Conservation (phyloP, 1,140 invertebrate species). For the Diabrotica undecimpunctata region DNA sequence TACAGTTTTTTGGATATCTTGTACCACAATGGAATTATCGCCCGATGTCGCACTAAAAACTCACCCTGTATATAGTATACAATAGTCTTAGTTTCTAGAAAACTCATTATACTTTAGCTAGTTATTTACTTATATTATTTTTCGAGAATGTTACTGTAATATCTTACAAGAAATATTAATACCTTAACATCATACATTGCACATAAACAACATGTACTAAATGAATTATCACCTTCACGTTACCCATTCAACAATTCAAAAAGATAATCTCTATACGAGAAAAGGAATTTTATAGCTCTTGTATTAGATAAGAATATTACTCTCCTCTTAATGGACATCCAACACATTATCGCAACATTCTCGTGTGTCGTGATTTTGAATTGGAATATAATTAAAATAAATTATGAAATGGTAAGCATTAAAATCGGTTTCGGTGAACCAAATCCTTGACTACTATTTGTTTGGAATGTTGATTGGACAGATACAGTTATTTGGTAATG, state of each 20-base stretch:
- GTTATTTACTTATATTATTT: too few relatives aligned
- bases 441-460: slow-evolving; percentile 5
- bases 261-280: neutral
- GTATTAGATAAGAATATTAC: slow-evolving; percentile 6
- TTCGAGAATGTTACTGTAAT: too few relatives aligned
- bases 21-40: too few relatives aligned
- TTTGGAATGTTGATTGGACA: neutral
- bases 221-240: neutral
- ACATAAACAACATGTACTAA: neutral
- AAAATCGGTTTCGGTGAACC: slow-evolving; percentile 1
- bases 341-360: slow-evolving; percentile 10
- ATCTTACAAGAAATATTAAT: too few relatives aligned
- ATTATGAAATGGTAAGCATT: slow-evolving; percentile 10
- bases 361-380: slow-evolving; percentile 10
- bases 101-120: too few relatives aligned
- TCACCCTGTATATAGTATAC: too few relatives aligned
- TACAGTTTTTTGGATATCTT: too few relatives aligned
- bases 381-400: slow-evolving; percentile 17
- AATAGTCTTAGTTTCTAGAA: too few relatives aligned
- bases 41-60: too few relatives aligned
- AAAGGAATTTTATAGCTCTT: slow-evolving; percentile 3
- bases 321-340: slow-evolving; percentile 13
- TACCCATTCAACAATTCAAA: slow-evolving; percentile 2
- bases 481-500: neutral
- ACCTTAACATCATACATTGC: too few relatives aligned